Evolutionary conservation across 2,113 vertebrate species (phyloP).

Genomic region (Psettodes erumei): DNA sequence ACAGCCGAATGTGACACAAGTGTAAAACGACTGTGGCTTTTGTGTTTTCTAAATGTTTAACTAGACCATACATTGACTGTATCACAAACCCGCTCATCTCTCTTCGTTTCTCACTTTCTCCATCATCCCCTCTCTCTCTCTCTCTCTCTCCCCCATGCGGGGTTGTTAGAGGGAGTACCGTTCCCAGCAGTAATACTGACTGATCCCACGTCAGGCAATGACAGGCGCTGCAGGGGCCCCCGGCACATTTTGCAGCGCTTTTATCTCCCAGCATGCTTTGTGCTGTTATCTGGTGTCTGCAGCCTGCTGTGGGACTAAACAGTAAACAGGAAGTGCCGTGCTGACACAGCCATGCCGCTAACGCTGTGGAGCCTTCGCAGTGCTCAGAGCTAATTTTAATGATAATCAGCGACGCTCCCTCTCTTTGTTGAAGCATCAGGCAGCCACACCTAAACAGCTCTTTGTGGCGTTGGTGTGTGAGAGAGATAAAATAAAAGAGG

Average conservation of each 20-base stretch:
- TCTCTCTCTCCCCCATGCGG: conserved; percentile 16
- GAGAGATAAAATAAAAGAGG: neutral
- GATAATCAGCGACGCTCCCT: conserved; percentile 59
- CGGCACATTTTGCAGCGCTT: conserved; percentile 55
- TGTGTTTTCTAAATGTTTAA: neutral
- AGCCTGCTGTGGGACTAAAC: conserved; percentile 71
- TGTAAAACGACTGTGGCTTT: neutral
- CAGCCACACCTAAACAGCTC: conserved; percentile 55
- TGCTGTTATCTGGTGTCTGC: conserved; percentile 75
- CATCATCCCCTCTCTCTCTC: conserved; percentile 13
- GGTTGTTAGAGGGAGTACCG: conserved; percentile 33
- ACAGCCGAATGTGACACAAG: neutral
- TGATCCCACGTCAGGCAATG: conserved; percentile 60
- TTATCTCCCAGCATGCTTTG: conserved; percentile 80
- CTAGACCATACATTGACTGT: neutral
- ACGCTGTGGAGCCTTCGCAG: conserved; percentile 41
- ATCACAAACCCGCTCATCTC: neutral
- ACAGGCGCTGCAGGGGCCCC: conserved; percentile 43
- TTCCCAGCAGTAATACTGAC: conserved; percentile 48
- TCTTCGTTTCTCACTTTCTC: neutral
- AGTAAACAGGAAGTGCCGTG: conserved; percentile 71
- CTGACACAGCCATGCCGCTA: conserved; percentile 58
- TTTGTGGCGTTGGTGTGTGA: neutral
- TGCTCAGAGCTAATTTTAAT: conserved; percentile 66
- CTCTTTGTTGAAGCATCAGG: conserved; percentile 37